A percentile compares a stretch with the other conserved stretches of the same genome.
phyloP scores from a whole-genome alignment of 1,140 invertebrate genomes.

The Micrasema longulum region DNA sequence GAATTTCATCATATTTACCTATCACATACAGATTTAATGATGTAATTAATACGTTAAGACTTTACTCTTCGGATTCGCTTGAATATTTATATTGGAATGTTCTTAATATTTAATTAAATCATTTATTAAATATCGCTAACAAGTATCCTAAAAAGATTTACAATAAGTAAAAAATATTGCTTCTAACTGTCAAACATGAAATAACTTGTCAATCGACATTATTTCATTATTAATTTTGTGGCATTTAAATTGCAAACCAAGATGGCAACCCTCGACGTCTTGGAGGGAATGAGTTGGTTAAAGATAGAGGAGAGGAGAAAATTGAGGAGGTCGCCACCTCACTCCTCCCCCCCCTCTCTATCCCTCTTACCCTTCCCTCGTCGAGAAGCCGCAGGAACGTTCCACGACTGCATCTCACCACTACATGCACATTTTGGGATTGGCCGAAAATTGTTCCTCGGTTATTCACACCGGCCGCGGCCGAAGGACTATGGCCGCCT shows the following conservation, averaged over 20 bases:
- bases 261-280: conserved; percentile 37
- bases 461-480: conserved; percentile 46
- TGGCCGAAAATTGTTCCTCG: conserved; percentile 48
- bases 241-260: conserved; percentile 30
- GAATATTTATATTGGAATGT: too few relatives aligned
- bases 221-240: too few relatives aligned
- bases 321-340: neutral
- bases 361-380: neutral
- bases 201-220: neutral
- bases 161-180: neutral
- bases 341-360: conserved; percentile 21
- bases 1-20: too few relatives aligned
- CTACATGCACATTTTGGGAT: conserved; percentile 39
- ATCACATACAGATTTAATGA: too few relatives aligned
- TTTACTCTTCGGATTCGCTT: too few relatives aligned
- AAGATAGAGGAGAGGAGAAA: neutral
- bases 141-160: too few relatives aligned
- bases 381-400: conserved; percentile 11
- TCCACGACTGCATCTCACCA: conserved; percentile 31
- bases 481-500: conserved; percentile 6
- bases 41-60: too few relatives aligned
- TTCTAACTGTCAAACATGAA: neutral
- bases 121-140: too few relatives aligned
- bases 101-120: too few relatives aligned
- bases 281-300: conserved; percentile 7